Percentiles rank a stretch among this genome's conserved stretches.
Evolutionary conservation across 2,797 vertebrate species (phyloP).

Genomic region (Syndactyla subalaris): DNA sequence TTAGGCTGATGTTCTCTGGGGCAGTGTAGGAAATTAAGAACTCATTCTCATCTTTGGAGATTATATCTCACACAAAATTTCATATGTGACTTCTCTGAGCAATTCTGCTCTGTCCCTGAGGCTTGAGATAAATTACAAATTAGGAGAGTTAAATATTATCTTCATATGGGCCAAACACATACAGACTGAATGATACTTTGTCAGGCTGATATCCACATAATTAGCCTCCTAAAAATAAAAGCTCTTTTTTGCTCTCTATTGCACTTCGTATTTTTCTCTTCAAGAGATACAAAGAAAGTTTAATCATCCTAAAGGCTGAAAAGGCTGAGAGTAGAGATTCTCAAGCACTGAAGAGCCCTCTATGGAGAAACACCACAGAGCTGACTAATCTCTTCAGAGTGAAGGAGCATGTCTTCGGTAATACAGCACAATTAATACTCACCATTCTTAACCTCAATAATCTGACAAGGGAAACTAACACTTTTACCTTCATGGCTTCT

Average conservation of each 20-base stretch:
- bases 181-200: not conserved
- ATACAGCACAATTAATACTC: not conserved
- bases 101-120: not conserved
- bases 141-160: not conserved
- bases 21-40: not conserved
- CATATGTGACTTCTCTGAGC: not conserved
- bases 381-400: not conserved
- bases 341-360: not conserved
- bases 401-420: not conserved
- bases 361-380: not conserved
- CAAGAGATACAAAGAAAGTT: not conserved
- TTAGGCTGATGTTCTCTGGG: not conserved
- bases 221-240: not conserved
- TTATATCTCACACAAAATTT: not conserved
- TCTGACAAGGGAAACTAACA: not conserved
- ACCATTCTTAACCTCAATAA: not conserved
- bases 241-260: not conserved
- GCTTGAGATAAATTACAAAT: not conserved
- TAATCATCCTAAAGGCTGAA: not conserved
- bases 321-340: not conserved
- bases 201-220: not conserved
- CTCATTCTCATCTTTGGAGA: not conserved
- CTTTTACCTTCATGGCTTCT: not conserved
- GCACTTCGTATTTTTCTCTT: not conserved
- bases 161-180: not conserved